These are phyloP conservation scores for Edolisoma coerulescens DNA, from an alignment of 2,113 vertebrate species.

Conservation along the genomic window DNA sequence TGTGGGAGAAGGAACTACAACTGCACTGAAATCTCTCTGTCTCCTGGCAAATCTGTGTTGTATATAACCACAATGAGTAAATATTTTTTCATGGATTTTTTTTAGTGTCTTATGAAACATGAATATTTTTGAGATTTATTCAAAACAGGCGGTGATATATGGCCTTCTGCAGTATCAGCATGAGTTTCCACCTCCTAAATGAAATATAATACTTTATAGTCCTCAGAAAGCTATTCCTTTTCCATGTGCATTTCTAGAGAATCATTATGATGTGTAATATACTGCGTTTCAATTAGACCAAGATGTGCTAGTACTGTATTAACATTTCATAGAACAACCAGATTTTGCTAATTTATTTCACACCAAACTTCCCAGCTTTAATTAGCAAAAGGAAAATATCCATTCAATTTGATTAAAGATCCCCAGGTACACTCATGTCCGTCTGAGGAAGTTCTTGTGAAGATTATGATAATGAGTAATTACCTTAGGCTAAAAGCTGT, in stretches of 20 bases:
- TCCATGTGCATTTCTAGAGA: neutral
- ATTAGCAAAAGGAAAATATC: conserved; percentile 59
- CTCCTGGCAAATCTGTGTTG: neutral
- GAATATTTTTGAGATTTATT: neutral
- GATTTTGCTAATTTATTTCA: conserved; percentile 63
- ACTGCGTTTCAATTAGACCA: neutral
- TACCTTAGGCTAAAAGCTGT: conserved; percentile 49
- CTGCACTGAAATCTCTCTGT: neutral
- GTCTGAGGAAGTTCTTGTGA: conserved; percentile 54
- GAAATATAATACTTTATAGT: neutral
- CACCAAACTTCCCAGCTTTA: conserved; percentile 55
- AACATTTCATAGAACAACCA: conserved; percentile 33
- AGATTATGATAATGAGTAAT: conserved; percentile 60
- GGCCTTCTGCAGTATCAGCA: neutral
- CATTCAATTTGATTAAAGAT: conserved; percentile 56
- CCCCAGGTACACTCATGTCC: conserved; percentile 51
- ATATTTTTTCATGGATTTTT: neutral
- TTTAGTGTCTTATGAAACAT: neutral
- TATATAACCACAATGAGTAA: neutral
- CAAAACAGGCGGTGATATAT: neutral
- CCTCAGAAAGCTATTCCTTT: neutral
- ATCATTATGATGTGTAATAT: neutral
- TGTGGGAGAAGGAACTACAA: neutral
- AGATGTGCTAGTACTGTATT: conserved; percentile 16
- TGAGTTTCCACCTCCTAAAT: neutral